Percentiles rank a stretch among this genome's conserved stretches.
These are phyloP conservation scores for Lysandra coridon DNA, from an alignment of 2,888 invertebrate genomes.

Conservation along the genomic window DNA sequence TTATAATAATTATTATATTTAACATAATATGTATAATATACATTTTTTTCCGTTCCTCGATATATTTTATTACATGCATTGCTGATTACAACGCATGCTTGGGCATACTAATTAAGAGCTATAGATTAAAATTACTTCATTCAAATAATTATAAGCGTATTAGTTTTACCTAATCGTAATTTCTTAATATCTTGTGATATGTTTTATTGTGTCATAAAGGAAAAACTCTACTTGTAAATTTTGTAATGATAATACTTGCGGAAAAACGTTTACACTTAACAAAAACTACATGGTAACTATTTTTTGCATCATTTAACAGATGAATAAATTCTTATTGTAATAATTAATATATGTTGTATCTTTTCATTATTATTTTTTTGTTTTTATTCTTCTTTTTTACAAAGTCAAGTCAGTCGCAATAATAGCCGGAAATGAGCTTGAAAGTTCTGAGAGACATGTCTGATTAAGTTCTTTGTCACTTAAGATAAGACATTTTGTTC, in stretches of 20 bases:
- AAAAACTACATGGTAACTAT: neutral
- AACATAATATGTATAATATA: neutral
- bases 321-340: too few relatives aligned
- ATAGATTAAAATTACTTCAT: constrained; percentile 22
- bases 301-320: too few relatives aligned
- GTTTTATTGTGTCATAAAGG: neutral
- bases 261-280: neutral
- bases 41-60: constrained; percentile 1
- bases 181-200: constrained; percentile 4
- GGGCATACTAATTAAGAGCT: constrained; percentile 15
- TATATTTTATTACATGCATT: constrained; percentile 10
- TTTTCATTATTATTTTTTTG: too few relatives aligned
- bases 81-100: constrained; percentile 16
- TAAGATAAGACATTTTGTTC: neutral
- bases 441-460: neutral
- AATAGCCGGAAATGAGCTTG: constrained; percentile 1
- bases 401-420: too few relatives aligned
- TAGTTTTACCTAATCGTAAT: constrained; percentile 11
- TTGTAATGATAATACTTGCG: neutral
- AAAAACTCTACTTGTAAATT: neutral
- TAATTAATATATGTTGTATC: too few relatives aligned
- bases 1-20: constrained; percentile 1
- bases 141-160: neutral
- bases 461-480: neutral
- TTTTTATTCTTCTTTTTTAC: too few relatives aligned